These are phyloP conservation scores for Trididemnum clinides DNA, from an alignment of 23 tunicate genomes.

Conservation along the genomic window DNA sequence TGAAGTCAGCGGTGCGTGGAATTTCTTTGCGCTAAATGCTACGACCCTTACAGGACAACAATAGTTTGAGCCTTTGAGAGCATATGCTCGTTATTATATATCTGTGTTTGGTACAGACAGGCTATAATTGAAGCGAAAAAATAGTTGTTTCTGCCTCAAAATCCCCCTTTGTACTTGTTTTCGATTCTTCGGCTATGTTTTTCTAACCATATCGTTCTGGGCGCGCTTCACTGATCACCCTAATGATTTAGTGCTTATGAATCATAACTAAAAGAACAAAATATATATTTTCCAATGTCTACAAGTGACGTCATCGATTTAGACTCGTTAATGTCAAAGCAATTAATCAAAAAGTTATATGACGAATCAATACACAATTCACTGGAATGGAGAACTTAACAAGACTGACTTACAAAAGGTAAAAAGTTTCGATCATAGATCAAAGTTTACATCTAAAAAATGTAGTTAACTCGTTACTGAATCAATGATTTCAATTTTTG, in stretches of 20 bases:
- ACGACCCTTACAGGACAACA: not conserved
- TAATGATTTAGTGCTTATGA: not conserved
- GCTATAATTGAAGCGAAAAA: conserved; percentile 4
- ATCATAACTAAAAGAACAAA: too few relatives aligned
- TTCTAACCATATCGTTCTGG: not conserved
- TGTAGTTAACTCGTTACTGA: too few relatives aligned
- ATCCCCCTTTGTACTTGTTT: not conserved
- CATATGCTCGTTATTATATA: not conserved
- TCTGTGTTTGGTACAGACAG: not conserved
- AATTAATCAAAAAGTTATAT: too few relatives aligned
- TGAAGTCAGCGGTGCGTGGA: not conserved
- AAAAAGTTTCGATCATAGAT: too few relatives aligned
- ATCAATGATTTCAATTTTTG: too few relatives aligned
- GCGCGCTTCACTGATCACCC: not conserved
- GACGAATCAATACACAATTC: too few relatives aligned
- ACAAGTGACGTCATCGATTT: too few relatives aligned
- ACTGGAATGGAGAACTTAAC: too few relatives aligned
- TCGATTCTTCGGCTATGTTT: not conserved
- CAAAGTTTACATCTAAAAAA: too few relatives aligned
- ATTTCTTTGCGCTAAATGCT: conserved; percentile 22
- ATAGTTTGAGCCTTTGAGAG: not conserved
- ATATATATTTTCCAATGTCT: too few relatives aligned
- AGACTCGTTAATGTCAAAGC: too few relatives aligned
- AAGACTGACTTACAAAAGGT: too few relatives aligned
- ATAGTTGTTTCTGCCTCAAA: not conserved